These are phyloP conservation scores for Platynereis dumerilii DNA, from an alignment of 2,888 invertebrate genomes.

Conservation along the genomic window DNA sequence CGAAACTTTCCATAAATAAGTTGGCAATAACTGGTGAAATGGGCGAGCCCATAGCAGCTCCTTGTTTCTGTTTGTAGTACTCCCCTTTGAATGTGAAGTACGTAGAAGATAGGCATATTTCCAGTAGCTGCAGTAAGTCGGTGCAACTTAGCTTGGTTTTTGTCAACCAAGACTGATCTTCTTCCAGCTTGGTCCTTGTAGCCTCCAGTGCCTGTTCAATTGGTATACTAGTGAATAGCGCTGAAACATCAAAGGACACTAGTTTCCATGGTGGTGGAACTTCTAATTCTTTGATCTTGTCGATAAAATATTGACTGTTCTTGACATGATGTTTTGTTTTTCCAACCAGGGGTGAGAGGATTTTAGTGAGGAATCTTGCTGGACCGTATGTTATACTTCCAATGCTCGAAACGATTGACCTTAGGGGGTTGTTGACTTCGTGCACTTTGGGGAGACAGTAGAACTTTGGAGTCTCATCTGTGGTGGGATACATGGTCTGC, in stretches of 20 bases:
- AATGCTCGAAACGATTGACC: too few relatives aligned
- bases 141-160: neutral
- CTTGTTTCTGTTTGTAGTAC: conserved; percentile 9
- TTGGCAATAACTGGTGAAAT: conserved; percentile 5
- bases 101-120: conserved; percentile 10
- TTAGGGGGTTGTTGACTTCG: too few relatives aligned
- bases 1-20: conserved; percentile 13
- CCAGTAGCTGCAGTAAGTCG: conserved; percentile 6
- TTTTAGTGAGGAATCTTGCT: too few relatives aligned
- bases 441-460: too few relatives aligned
- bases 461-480: too few relatives aligned
- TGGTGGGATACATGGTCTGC: too few relatives aligned
- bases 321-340: too few relatives aligned
- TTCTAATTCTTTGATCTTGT: conserved; percentile 16
- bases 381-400: too few relatives aligned
- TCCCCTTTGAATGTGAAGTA: conserved; percentile 9
- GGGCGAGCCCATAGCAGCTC: conserved; percentile 14
- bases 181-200: neutral
- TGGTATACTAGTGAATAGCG: conserved; percentile 19
- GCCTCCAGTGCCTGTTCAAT: conserved; percentile 8
- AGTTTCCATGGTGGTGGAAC: conserved; percentile 19
- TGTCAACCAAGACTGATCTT: conserved; percentile 8
- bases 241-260: too few relatives aligned
- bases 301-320: too few relatives aligned
- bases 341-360: too few relatives aligned